phyloP scores from a whole-genome alignment of 2,797 vertebrate genomes.

The Halcyon badia region DNA sequence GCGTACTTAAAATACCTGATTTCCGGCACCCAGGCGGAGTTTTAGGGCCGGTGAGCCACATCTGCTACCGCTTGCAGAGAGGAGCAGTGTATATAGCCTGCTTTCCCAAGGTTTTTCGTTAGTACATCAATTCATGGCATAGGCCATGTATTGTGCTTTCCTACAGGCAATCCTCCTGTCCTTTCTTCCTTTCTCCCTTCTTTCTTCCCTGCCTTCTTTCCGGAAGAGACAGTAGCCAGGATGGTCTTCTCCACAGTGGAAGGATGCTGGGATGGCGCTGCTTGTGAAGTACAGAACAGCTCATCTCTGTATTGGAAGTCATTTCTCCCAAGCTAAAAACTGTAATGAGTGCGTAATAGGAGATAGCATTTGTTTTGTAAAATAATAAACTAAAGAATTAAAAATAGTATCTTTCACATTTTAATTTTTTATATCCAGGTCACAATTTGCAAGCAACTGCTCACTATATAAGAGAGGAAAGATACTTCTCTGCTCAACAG shows the following conservation, averaged over 20 bases:
- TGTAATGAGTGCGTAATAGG: neutral
- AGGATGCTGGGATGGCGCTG: neutral
- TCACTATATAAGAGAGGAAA: neutral
- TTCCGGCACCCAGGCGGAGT: neutral
- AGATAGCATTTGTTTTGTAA: neutral
- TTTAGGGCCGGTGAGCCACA: neutral
- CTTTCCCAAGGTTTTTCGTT: neutral
- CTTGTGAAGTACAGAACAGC: neutral
- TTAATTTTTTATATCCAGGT: neutral
- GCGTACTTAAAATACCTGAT: neutral
- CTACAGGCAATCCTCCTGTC: neutral
- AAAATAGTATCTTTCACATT: neutral
- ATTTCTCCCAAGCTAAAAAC: neutral
- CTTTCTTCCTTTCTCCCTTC: neutral
- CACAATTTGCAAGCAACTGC: neutral
- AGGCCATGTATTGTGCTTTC: neutral
- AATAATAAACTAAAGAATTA: neutral
- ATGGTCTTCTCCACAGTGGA: neutral
- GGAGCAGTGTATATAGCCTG: neutral
- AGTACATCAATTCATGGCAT: neutral
- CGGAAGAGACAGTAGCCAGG: neutral
- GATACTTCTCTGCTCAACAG: neutral
- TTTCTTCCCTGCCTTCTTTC: neutral
- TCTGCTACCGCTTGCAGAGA: neutral
- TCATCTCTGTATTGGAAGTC: neutral